Conservation (phyloP, 2,797 vertebrate species). For the Lepidocolaptes lacrymiger region DNA sequence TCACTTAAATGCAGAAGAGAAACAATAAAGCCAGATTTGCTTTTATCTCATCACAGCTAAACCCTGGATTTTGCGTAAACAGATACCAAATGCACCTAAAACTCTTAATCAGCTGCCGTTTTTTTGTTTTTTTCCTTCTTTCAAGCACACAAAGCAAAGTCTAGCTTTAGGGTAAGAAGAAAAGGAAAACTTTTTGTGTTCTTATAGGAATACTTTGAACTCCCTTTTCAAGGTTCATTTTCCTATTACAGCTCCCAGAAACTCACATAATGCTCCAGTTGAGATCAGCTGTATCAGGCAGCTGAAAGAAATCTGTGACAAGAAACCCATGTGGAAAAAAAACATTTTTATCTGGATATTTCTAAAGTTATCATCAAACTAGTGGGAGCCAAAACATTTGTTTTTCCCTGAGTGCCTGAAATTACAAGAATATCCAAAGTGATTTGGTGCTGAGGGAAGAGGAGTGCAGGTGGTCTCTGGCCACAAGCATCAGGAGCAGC, state of each 20-base stretch:
- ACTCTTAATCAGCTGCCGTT: neutral
- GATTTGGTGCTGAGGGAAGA: neutral
- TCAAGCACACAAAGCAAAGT: neutral
- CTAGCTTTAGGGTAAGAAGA: neutral
- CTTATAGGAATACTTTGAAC: neutral
- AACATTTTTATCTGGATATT: neutral
- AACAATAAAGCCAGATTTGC: constrained; percentile 33
- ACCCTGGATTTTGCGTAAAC: neutral
- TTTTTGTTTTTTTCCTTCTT: neutral
- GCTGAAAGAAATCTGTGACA: neutral
- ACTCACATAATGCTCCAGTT: neutral
- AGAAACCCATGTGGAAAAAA: neutral
- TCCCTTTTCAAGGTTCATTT: neutral
- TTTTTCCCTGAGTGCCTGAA: neutral
- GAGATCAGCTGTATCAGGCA: neutral
- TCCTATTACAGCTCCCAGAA: neutral
- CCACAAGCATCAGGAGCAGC: neutral
- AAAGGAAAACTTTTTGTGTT: neutral
- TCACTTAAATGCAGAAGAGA: neutral
- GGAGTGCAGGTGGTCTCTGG: neutral
- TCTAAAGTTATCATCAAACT: neutral
- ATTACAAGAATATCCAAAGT: neutral
- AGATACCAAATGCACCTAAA: neutral
- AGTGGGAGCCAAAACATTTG: neutral
- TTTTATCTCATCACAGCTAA: constrained; percentile 18